Evolutionary conservation across 2,797 vertebrate species (phyloP), one percentile per base, ranked within the genome.

Genomic region (Sebastes iracundus): DNA sequence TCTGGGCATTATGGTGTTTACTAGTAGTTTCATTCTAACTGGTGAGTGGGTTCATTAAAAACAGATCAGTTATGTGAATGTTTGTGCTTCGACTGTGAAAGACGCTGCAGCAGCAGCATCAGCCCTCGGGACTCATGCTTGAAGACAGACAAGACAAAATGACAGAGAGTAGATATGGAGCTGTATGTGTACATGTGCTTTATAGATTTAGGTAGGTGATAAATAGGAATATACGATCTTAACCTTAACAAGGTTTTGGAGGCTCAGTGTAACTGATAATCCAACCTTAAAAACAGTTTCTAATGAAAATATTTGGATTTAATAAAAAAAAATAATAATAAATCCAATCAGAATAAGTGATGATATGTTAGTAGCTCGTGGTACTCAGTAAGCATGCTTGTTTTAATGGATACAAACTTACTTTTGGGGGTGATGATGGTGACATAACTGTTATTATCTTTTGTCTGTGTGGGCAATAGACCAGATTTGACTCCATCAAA

Each of bases 71-170:
- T 2, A 8, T 53, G 63, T 78, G 52, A 49, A 71, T 88, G 85
- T 83, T 91, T 67, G 90, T 92, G 91, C 87, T 92, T 92, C 3
- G 79, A 90, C 91, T 85, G 81, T 79, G 30, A 46, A 27, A 49
- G 62, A 58, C 25, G 27, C 84, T 59, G 33, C 11, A 4, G 33
- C 33, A 35, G 11, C 46, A 7, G 61, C 82, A 77, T 77, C 77
- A 25, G 38, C 14, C 0, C 38, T 42, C 14, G 2, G 46, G 46
- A 49, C 32, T 42, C 53, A 55, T 62, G 68, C 62, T 71, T 59
- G 46, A 60, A 55, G 67, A 79, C 53, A 23, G 60, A 69, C 16
- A 8, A 63, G 30, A 63, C 60, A 63, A 66, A 68, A 75, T 3
- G 42, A 66, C 11, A 23, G 18, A 16, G 32, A 80, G 72, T 69